Base-by-base conservation (phyloP, 2,797 vertebrate genomes). In the Anguilla megastoma region DNA sequence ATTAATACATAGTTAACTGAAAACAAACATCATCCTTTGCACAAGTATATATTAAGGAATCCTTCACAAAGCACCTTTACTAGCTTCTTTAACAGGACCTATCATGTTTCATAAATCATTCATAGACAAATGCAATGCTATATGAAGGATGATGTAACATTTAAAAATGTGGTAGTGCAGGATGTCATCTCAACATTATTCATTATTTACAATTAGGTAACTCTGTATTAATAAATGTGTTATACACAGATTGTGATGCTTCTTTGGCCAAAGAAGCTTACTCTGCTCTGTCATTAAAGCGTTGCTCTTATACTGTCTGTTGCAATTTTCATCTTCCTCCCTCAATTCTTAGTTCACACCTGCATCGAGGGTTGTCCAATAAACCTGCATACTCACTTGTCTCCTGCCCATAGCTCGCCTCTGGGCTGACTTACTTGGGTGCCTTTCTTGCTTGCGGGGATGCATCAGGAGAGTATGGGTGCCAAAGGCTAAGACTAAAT, bases 401-500 rank as follows among this genome's bases (percentile, higher is more conserved):
- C 71, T 74, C 71, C 71, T 5, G 30, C 71, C 30, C 36, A 6
- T 7, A 45, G 36, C 76, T 80, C 6, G 76, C 36, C 18, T 8
- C 76, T 80, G 76, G 76, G 16, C 41, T 41, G 69, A 33, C 76
- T 80, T 45, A 21, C 16, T 8, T 48, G 14, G 41, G 36, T 45
- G 10, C 71, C 10, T 74, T 36, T 74, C 30, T 74, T 74, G 27
- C 33, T 74, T 74, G 27, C 30, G 36, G 76, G 36, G 16, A 45
- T 14, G 41, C 16, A 45, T 41, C 74, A 12, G 33, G 33, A 8
- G 36, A 7, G 30, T 8, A 45, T 5, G 45, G 76, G 33, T 36
- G 33, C 76, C 41, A 80, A 80, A 41, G 36, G 76, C 76, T 24
- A 80, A 41, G 76, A 80, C 36, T 80, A 80, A 80, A 80, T 80